Percentiles rank a stretch among this genome's conserved stretches.
Conservation (phyloP, 2,888 invertebrate species). For the Ethmia dodecea region DNA sequence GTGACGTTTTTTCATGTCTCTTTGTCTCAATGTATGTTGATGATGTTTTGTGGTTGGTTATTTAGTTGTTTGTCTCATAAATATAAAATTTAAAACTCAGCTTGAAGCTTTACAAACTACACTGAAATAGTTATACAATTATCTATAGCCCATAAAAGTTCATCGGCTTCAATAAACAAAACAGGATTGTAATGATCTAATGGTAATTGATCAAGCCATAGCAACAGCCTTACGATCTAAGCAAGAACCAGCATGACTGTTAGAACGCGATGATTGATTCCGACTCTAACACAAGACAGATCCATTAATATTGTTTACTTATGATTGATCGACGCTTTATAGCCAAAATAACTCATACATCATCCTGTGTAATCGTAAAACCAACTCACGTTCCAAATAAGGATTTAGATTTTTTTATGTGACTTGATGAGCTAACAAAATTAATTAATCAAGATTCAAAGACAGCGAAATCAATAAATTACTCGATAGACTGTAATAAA, state of each 20-base stretch:
- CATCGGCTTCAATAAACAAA: too few relatives aligned
- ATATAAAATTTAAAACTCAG: too few relatives aligned
- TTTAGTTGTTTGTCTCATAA: too few relatives aligned
- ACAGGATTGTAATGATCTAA: too few relatives aligned
- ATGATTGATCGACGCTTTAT: constrained; percentile 54
- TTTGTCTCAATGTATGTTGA: too few relatives aligned
- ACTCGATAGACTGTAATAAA: neutral
- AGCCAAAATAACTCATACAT: constrained; percentile 21
- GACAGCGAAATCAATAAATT: neutral
- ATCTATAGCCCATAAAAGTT: too few relatives aligned
- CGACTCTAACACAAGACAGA: constrained; percentile 43
- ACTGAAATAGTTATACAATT: too few relatives aligned
- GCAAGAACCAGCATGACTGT: constrained; percentile 28
- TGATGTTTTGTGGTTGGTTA: too few relatives aligned
- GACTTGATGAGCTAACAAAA: constrained; percentile 20
- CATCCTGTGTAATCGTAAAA: constrained; percentile 29
- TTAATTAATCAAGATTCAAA: constrained; percentile 9
- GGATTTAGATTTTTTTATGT: constrained; percentile 23
- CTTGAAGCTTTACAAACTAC: too few relatives aligned
- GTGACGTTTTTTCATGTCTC: too few relatives aligned
- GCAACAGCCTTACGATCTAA: constrained; percentile 20
- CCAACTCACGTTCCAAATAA: constrained; percentile 36
- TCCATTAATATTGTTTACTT: constrained; percentile 58
- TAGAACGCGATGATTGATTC: constrained; percentile 51
- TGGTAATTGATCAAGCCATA: constrained; percentile 9